These are phyloP conservation scores for Micoletzkya japonica DNA, from an alignment of 2,888 invertebrate species.

Conservation along the genomic window DNA sequence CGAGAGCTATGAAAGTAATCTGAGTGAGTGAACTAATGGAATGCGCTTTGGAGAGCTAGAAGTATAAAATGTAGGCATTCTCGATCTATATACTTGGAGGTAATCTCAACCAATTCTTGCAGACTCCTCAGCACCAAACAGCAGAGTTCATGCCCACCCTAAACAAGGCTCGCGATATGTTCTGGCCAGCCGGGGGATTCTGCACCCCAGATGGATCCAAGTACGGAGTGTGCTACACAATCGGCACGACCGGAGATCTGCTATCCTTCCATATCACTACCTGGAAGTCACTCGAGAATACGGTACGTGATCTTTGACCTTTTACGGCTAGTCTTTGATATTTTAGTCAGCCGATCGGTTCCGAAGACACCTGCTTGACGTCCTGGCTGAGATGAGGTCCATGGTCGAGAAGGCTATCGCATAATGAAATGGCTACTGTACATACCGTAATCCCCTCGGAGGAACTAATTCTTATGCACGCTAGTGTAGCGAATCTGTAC, in stretches of 20 bases:
- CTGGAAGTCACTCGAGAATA: conserved; percentile 44
- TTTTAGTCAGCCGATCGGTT: conserved; percentile 42
- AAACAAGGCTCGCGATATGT: conserved; percentile 46
- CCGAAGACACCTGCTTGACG: conserved; percentile 37
- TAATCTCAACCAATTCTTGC: not conserved
- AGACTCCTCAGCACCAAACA: conserved; percentile 58
- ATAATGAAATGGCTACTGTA: too few species aligned
- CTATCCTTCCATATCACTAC: conserved; percentile 53
- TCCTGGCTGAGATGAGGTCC: conserved; percentile 41
- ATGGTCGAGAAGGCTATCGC: conserved; percentile 43
- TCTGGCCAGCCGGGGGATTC: conserved; percentile 57
- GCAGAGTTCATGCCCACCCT: conserved; percentile 42
- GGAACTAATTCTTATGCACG: too few species aligned
- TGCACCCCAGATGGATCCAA: conserved; percentile 53
- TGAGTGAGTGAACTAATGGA: too few species aligned
- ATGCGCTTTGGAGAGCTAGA: too few species aligned
- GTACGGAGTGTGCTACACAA: conserved; percentile 56
- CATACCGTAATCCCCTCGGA: too few species aligned
- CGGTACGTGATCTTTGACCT: conserved; percentile 32
- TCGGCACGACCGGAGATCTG: conserved; percentile 49
- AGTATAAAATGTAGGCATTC: not conserved
- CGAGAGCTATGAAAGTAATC: too few species aligned
- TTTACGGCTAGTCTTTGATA: not conserved
- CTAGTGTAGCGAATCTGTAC: too few species aligned
- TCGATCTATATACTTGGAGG: not conserved